Base-by-base conservation (phyloP, 2,888 invertebrate genomes). In the Nyleta sp. region DNA sequence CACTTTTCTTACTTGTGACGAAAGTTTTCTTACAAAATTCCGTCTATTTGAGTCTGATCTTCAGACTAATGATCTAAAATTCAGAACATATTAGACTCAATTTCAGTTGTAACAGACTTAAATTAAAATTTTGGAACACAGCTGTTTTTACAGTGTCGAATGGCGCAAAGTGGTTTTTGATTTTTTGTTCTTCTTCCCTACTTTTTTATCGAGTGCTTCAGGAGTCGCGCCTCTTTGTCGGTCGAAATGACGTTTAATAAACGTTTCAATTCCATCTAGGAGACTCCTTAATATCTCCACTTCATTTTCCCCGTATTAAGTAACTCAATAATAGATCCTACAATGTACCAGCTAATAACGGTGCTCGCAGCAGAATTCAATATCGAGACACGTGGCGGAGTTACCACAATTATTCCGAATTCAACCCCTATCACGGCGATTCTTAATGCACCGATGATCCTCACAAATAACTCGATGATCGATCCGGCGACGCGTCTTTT, bases 341-440 rank as follows among this genome's bases (percentile, higher is more conserved):
- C 59, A 70, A 59, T 70, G 59, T 70, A 59, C 20, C 38, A 33
- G 50, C 70, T 70, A 70, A 70, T 70, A 70, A 70, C 59, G 38
- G 33, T n/a, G 40, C 17, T 68, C 35, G 20, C 18, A 10, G 67
- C 22, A 67, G 55, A 67, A 67, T 70, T 59, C 52, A 70, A 60
- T 70, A 70, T 60, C 35, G 15, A 52, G 70, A 70, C 52, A 70
- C 70, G 59, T 48, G 68, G 28, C 38, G 48, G 48, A 48, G 22
- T 57, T 68, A 57, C 57, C 59, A 60, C 70, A 33, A 70, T 59
- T 59, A 70, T 70, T 70, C 33, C 55, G 15, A 67, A 57, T 70
- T 70, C 59, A 70, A 52, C 57, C 57, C 57, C 20, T 59, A 38
- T 42, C 20, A 18, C 15, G 13, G 40, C 5, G n/a, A 44, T 48